Evolutionary conservation across 2,888 invertebrate species (phyloP).

Genomic region (Ophion slaviceki): DNA sequence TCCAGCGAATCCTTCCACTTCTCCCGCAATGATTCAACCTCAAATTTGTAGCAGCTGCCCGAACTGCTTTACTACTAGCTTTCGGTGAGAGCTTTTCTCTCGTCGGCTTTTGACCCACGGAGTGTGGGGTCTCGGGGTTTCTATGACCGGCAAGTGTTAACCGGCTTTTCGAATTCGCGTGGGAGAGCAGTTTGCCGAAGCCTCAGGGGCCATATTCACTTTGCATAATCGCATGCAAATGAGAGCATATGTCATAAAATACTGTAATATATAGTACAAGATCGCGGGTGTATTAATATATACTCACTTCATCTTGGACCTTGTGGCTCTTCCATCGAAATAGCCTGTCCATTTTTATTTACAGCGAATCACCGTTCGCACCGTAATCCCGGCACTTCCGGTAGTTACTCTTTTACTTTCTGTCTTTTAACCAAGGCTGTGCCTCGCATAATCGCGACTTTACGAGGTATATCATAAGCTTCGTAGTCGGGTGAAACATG

Average conservation of each 20-base stretch:
- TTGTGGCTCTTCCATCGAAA: conserved; percentile 82
- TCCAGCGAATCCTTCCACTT: conserved; percentile 25
- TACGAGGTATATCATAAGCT: not conserved
- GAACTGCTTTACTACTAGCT: conserved; percentile 20
- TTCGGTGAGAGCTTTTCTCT: conserved; percentile 45
- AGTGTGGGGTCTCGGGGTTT: conserved; percentile 25
- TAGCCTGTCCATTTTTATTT: conserved; percentile 78
- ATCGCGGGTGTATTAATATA: conserved; percentile 31
- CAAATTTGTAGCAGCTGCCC: conserved; percentile 35
- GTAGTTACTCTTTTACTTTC: conserved; percentile 53
- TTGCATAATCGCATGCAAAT: conserved; percentile 73
- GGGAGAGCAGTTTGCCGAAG: conserved; percentile 34
- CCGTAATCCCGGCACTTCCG: conserved; percentile 45
- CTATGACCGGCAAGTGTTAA: conserved; percentile 43
- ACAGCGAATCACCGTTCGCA: conserved; percentile 24
- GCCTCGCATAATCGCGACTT: conserved; percentile 51
- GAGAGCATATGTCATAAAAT: conserved; percentile 59
- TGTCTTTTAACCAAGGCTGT: conserved; percentile 51
- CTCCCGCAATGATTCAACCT: conserved; percentile 33
- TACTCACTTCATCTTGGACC: conserved; percentile 80
- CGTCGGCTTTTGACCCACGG: conserved; percentile 23
- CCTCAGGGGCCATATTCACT: conserved; percentile 59
- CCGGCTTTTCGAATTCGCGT: conserved; percentile 63
- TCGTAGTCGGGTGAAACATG: conserved; percentile 12
- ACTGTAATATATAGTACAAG: conserved; percentile 16